These are phyloP conservation scores for Eulimnadia texana DNA, from an alignment of 1,140 invertebrate genomes.

Conservation along the genomic window DNA sequence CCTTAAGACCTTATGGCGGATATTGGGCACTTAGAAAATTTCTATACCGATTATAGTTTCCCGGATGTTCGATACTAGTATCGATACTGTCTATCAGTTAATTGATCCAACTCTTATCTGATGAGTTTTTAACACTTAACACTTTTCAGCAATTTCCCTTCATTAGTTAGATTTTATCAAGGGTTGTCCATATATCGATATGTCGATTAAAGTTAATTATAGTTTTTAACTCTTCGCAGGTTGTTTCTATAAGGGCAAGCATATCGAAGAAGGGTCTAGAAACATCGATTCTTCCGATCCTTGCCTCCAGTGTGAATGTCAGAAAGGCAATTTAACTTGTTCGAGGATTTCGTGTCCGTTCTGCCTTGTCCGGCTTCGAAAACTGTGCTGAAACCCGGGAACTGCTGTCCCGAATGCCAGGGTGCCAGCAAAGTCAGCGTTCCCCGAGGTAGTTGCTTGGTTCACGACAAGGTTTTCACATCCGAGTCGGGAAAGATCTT, in stretches of 20 bases:
- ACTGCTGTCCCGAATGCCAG: constrained; percentile 70
- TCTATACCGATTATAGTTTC: not conserved
- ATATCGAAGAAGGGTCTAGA: constrained; percentile 46
- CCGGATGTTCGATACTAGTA: not conserved
- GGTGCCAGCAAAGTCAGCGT: too few species aligned
- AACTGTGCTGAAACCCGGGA: constrained; percentile 46
- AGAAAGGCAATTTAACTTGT: constrained; percentile 52
- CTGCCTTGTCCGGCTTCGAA: constrained; percentile 53
- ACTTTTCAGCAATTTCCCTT: too few species aligned
- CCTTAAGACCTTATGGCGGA: not conserved
- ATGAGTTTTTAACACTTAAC: too few species aligned
- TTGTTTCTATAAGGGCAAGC: not conserved
- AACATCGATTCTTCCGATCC: constrained; percentile 64
- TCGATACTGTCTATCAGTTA: not conserved
- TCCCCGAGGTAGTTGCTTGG: constrained; percentile 38
- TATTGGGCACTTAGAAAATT: too few species aligned
- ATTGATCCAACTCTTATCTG: too few species aligned
- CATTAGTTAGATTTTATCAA: too few species aligned
- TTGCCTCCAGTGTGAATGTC: constrained; percentile 70
- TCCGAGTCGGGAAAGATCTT: constrained; percentile 40
- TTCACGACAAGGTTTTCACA: constrained; percentile 42
- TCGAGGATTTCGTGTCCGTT: constrained; percentile 66
- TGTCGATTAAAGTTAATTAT: too few species aligned
- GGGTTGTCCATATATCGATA: too few species aligned
- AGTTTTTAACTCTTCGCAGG: too few species aligned